phyloP scores from a whole-genome alignment of 2,888 invertebrate genomes.

The Eilema depressum region DNA sequence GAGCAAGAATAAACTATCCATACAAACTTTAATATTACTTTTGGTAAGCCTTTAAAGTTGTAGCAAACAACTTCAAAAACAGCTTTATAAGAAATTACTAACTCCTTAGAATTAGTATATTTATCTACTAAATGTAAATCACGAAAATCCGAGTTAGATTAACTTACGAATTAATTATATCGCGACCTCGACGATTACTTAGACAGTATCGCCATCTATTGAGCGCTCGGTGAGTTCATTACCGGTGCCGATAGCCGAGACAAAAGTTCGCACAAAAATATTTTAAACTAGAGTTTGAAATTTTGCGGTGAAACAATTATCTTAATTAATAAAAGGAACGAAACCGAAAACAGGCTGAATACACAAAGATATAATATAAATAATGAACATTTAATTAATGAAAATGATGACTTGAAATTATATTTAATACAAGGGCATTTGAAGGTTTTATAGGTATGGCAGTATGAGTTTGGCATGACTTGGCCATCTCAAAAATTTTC shows the following conservation, averaged over 20 bases:
- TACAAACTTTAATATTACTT: too few relatives aligned
- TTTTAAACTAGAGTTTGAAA: conserved; percentile 6
- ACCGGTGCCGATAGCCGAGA: neutral
- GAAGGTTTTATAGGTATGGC: too few relatives aligned
- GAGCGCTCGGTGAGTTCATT: conserved; percentile 13
- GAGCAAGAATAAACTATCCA: too few relatives aligned
- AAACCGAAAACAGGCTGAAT: neutral
- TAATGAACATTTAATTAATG: neutral
- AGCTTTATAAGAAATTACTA: neutral
- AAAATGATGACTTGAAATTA: too few relatives aligned
- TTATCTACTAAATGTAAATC: neutral
- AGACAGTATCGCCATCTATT: conserved; percentile 20
- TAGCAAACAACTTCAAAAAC: too few relatives aligned
- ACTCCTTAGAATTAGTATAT: neutral
- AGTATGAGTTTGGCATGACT: too few relatives aligned
- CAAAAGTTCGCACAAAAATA: conserved; percentile 6
- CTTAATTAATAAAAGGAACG: neutral
- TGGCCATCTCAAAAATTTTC: too few relatives aligned
- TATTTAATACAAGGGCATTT: too few relatives aligned
- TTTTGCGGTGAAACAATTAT: neutral
- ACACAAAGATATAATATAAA: neutral
- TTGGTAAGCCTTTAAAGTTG: too few relatives aligned
- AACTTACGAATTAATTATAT: conserved; percentile 48
- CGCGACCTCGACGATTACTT: conserved; percentile 15
- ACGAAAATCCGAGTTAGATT: conserved; percentile 30